Conservation (phyloP, 2,888 invertebrate genomes). For the Rhaphigaster nebulosa region DNA sequence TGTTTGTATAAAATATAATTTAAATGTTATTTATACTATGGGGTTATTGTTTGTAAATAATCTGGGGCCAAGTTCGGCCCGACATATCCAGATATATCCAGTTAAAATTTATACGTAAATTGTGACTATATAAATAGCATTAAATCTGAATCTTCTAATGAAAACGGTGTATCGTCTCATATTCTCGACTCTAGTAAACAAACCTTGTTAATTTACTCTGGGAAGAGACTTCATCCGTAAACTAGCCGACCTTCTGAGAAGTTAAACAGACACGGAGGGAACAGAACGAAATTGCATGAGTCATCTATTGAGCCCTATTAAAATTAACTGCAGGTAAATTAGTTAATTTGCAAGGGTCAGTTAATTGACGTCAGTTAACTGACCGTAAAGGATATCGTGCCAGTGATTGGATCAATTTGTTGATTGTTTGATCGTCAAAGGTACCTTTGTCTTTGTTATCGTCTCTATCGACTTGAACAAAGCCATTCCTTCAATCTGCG, state of each 20-base stretch:
- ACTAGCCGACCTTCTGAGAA: not conserved
- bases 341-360: slow-evolving; percentile 14
- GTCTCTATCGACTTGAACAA: not conserved
- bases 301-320: not conserved
- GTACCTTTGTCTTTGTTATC: not conserved
- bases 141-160: too few species aligned
- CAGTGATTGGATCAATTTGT: not conserved
- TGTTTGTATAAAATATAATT: too few species aligned
- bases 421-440: not conserved
- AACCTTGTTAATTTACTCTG: not conserved
- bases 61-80: too few species aligned
- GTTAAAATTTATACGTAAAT: too few species aligned
- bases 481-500: not conserved
- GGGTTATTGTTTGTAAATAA: too few species aligned
- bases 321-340: slow-evolving; percentile 27
- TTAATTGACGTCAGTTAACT: not conserved
- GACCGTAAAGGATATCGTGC: not conserved
- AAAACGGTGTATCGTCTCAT: too few species aligned
- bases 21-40: too few species aligned
- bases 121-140: too few species aligned
- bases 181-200: not conserved
- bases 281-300: not conserved
- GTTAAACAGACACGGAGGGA: not conserved
- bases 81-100: too few species aligned
- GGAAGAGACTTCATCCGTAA: not conserved